Conservation (phyloP, 2,797 vertebrate genomes). For the Tenualosa thibaudeaui region DNA sequence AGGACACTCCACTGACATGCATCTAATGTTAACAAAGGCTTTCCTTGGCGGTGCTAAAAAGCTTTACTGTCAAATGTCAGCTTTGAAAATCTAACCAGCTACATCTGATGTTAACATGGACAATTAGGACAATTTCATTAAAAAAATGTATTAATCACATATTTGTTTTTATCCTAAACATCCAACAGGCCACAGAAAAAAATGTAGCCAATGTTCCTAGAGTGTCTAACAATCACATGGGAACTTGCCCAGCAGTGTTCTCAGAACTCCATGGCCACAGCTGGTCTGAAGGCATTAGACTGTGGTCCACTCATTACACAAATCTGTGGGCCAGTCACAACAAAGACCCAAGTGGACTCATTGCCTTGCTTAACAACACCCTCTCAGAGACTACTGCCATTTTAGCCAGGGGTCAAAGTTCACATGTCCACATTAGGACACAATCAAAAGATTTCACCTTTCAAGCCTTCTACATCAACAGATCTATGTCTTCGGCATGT, state of each 20-base stretch:
- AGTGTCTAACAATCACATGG: background rate
- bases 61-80: background rate
- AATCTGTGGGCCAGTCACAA: background rate
- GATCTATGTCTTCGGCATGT: background rate
- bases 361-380: background rate
- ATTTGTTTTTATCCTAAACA: background rate
- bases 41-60: background rate
- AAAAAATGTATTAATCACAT: background rate
- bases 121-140: background rate
- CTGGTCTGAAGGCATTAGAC: background rate
- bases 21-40: background rate
- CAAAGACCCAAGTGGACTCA: background rate
- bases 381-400: slow-evolving; percentile 13
- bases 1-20: background rate
- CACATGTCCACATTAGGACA: slow-evolving; percentile 23
- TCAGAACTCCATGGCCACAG: slow-evolving; percentile 11
- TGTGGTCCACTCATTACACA: background rate
- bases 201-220: background rate
- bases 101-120: background rate
- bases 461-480: background rate
- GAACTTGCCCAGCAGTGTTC: background rate
- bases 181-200: background rate
- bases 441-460: background rate
- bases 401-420: slow-evolving; percentile 40
- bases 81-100: background rate